phyloP scores from a whole-genome alignment of 2,113 vertebrate genomes.

The Passer montanus region DNA sequence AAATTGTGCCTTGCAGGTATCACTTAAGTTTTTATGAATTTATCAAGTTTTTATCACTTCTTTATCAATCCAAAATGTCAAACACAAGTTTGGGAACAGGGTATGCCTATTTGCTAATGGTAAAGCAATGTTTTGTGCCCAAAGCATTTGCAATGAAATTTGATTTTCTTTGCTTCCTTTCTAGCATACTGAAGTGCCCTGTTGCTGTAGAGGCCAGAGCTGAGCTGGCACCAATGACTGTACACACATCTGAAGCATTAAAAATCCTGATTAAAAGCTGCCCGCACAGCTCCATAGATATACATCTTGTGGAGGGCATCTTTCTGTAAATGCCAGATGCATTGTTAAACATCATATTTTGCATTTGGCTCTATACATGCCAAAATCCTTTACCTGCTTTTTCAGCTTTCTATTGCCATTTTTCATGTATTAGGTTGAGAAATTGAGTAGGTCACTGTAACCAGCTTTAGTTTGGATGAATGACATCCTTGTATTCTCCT shows the following conservation, averaged over 20 bases:
- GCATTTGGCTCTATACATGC: neutral
- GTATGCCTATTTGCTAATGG: neutral
- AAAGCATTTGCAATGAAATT: neutral
- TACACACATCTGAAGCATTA: neutral
- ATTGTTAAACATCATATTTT: neutral
- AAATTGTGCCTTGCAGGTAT: neutral
- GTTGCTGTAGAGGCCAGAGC: fast-evolving
- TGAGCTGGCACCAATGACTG: fast-evolving
- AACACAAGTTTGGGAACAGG: neutral
- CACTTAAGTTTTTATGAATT: neutral
- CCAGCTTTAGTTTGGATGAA: neutral
- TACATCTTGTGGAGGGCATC: neutral
- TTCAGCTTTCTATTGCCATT: neutral
- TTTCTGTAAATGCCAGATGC: neutral
- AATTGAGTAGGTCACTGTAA: neutral
- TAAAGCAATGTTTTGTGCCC: neutral
- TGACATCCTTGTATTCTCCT: neutral
- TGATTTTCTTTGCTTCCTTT: neutral
- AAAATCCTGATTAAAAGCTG: neutral
- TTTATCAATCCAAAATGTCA: neutral
- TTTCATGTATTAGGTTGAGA: neutral
- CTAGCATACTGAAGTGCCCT: neutral
- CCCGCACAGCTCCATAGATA: fast-evolving
- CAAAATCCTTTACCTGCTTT: neutral
- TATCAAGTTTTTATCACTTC: neutral